A percentile compares a stretch with the other conserved stretches of the same genome.
Evolutionary conservation across 2,888 invertebrate species (phyloP).

Genomic region (Caenorhabditis virilis): DNA sequence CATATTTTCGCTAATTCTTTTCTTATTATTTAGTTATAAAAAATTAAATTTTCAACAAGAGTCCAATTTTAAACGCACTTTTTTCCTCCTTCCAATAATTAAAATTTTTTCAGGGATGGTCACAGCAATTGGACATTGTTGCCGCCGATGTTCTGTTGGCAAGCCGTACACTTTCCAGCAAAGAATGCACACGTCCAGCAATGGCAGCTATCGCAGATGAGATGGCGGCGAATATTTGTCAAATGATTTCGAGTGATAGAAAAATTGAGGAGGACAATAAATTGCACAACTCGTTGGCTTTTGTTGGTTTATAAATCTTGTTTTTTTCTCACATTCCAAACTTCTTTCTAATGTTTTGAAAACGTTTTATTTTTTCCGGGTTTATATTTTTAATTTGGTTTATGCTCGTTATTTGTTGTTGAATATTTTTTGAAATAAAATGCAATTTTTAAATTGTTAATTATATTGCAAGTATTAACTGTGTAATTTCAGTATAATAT

Average conservation of each 20-base stretch:
- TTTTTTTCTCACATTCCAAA: background rate
- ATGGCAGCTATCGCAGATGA: slow-evolving; percentile 27
- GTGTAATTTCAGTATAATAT: background rate
- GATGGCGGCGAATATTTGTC: slow-evolving; percentile 20
- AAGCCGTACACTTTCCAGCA: slow-evolving; percentile 24
- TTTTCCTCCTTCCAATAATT: too few relatives aligned
- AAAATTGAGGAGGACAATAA: slow-evolving; percentile 1
- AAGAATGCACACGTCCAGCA: slow-evolving; percentile 38
- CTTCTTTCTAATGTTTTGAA: background rate
- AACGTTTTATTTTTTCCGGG: slow-evolving; percentile 1
- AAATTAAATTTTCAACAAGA: background rate
- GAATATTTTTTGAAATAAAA: too few relatives aligned
- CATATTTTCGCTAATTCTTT: too few relatives aligned
- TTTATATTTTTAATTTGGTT: background rate
- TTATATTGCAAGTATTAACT: too few relatives aligned
- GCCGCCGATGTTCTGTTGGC: slow-evolving; percentile 36
- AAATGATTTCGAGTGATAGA: background rate
- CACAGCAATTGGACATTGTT: slow-evolving; percentile 39
- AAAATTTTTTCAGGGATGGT: slow-evolving; percentile 36
- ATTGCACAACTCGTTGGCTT: slow-evolving; percentile 11
- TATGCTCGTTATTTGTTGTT: too few relatives aligned
- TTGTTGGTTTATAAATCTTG: background rate
- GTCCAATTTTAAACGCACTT: background rate
- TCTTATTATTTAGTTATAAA: slow-evolving; percentile 1
- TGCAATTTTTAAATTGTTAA: too few relatives aligned